Percentiles rank a stretch among this genome's conserved stretches.
These are phyloP conservation scores for Drosophila busckii DNA, from an alignment of 1,140 invertebrate genomes.

Conservation along the genomic window DNA sequence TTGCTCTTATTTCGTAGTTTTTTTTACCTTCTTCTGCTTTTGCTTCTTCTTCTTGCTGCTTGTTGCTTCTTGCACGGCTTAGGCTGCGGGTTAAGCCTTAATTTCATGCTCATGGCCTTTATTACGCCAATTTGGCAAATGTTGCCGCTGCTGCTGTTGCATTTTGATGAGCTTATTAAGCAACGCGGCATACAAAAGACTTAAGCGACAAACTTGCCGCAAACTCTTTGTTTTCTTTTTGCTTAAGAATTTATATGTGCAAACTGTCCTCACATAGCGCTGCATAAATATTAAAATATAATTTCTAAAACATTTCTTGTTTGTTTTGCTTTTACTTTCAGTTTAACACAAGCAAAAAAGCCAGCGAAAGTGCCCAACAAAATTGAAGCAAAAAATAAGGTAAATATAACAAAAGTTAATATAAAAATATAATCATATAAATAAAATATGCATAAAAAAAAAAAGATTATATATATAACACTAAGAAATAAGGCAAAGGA, in stretches of 20 bases:
- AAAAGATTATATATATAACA: too few species aligned
- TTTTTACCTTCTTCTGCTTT: background rate
- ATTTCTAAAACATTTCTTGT: conserved; percentile 12
- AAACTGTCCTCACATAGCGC: background rate
- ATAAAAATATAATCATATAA: too few species aligned
- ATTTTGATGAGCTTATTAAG: conserved; percentile 26
- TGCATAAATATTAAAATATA: background rate
- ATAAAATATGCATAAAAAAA: too few species aligned
- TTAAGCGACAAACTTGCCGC: conserved; percentile 36
- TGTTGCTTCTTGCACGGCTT: background rate
- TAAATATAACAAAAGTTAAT: too few species aligned
- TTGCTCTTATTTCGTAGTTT: background rate
- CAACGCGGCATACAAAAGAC: conserved; percentile 26
- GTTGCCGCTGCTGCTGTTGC: conserved; percentile 16
- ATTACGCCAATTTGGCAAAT: conserved; percentile 32
- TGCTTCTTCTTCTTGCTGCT: conserved; percentile 1
- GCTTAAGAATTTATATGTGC: conserved; percentile 7
- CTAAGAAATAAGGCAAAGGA: too few species aligned
- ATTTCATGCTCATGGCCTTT: conserved; percentile 36
- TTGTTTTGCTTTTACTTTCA: too few species aligned
- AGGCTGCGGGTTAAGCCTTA: conserved; percentile 30
- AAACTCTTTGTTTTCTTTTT: conserved; percentile 17
- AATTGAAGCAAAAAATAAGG: too few species aligned
- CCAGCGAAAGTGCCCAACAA: too few species aligned
- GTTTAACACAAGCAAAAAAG: too few species aligned